phyloP scores from a whole-genome alignment of 2,888 invertebrate species.

The Silvanus unidentatus region DNA sequence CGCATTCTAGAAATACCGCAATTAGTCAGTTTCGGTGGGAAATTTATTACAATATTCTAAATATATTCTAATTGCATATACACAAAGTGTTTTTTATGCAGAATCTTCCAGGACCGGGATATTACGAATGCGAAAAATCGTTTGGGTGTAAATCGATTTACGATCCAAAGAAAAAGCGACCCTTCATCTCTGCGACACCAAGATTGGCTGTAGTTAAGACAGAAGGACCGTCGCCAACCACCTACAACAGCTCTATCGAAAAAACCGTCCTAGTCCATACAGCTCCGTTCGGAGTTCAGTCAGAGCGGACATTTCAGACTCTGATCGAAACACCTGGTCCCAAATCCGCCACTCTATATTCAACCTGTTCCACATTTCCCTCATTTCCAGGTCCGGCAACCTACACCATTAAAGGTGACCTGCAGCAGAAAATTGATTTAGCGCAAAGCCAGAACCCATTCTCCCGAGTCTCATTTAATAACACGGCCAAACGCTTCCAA shows the following conservation, averaged over 20 bases:
- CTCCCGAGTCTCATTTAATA: slow-evolving; percentile 26
- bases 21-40: too few species aligned
- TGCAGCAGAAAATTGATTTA: too few species aligned
- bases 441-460: too few species aligned
- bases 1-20: too few species aligned
- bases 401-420: slow-evolving; percentile 23
- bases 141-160: slow-evolving; percentile 13
- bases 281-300: slow-evolving; percentile 18
- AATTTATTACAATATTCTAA: too few species aligned
- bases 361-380: background rate
- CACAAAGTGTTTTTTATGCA: slow-evolving; percentile 5
- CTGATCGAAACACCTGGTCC: background rate
- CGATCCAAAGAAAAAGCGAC: slow-evolving; percentile 23
- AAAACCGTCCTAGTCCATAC: background rate
- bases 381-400: slow-evolving; percentile 22
- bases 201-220: slow-evolving; percentile 19
- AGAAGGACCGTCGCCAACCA: slow-evolving; percentile 24
- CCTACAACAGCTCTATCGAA: slow-evolving; percentile 26
- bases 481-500: slow-evolving; percentile 19
- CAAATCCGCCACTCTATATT: background rate
- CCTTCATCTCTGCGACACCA: slow-evolving; percentile 20
- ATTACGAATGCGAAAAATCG: slow-evolving; percentile 23
- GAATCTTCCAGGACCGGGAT: slow-evolving; percentile 33
- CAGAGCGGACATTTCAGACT: background rate
- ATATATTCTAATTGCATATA: background rate